Evolutionary conservation across 2,888 invertebrate genomes (phyloP).

Genomic region (Reticulitermes lucifugus): DNA sequence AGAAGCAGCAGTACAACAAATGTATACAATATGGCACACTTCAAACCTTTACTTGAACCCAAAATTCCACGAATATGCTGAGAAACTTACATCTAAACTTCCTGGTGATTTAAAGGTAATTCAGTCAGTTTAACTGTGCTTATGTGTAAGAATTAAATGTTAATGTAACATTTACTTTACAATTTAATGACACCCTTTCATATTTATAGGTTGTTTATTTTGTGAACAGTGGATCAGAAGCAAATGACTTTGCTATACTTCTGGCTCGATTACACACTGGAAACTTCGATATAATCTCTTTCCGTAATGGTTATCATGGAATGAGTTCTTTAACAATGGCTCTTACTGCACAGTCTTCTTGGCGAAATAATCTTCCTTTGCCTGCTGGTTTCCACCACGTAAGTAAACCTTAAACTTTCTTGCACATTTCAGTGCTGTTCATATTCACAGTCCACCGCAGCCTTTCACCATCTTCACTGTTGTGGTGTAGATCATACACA

Average conservation of each 20-base stretch:
- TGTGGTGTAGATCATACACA: no score
- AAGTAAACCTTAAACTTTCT: constrained; percentile 58
- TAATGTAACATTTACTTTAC: no score
- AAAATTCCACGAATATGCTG: constrained; percentile 90
- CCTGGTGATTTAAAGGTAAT: constrained; percentile 86
- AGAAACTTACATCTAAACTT: constrained; percentile 81
- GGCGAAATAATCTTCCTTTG: constrained; percentile 80
- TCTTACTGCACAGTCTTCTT: constrained; percentile 81
- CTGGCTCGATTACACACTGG: constrained; percentile 89
- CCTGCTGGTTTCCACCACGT: constrained; percentile 85
- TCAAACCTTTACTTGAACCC: constrained; percentile 93
- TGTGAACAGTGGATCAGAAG: constrained; percentile 97
- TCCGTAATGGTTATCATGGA: constrained; percentile 94
- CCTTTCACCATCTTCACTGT: no score
- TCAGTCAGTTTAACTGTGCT: constrained; percentile 4
- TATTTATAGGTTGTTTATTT: constrained; percentile 83
- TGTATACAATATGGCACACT: constrained; percentile 88
- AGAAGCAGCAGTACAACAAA: constrained; percentile 82
- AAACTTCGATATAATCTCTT: constrained; percentile 84
- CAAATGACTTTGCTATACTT: constrained; percentile 93
- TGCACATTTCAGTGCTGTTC: no score
- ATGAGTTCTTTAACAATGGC: constrained; percentile 88
- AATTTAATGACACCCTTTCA: constrained; percentile 30
- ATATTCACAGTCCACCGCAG: no score
- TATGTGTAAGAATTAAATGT: no score